Evolutionary conservation across 1,140 invertebrate species (phyloP).

Genomic region (Drosophila dunni): DNA sequence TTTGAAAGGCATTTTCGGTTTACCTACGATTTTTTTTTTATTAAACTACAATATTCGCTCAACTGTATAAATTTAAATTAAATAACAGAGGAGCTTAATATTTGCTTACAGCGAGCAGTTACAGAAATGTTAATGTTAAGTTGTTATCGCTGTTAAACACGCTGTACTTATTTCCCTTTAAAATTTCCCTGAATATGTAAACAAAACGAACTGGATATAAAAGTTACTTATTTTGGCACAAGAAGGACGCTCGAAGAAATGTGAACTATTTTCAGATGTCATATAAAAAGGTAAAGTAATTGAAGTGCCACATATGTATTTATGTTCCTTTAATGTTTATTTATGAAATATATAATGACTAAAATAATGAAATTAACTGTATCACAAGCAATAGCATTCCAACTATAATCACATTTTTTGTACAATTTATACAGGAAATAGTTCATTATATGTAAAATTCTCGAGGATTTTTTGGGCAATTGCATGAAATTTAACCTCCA

Average conservation of each 20-base stretch:
- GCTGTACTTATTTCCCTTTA: neutral
- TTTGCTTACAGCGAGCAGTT: too few relatives aligned
- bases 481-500: conserved; percentile 85
- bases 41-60: too few relatives aligned
- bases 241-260: neutral
- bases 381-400: conserved; percentile 62
- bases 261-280: neutral
- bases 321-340: conserved; percentile 41
- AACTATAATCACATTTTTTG: neutral
- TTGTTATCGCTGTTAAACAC: neutral
- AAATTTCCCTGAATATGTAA: conserved; percentile 1
- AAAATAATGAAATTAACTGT: conserved; percentile 65
- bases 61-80: too few relatives aligned
- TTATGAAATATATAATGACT: conserved; percentile 58
- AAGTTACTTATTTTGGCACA: neutral
- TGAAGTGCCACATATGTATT: neutral
- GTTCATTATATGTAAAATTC: conserved; percentile 86
- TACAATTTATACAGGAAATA: conserved; percentile 85
- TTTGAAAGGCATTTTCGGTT: too few relatives aligned
- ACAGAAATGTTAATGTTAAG: too few relatives aligned
- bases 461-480: conserved; percentile 86
- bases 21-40: too few relatives aligned
- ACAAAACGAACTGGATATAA: neutral
- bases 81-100: too few relatives aligned
- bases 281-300: neutral